These are phyloP conservation scores for Pavo muticus DNA, from an alignment of 2,113 vertebrate species.

Conservation along the genomic window DNA sequence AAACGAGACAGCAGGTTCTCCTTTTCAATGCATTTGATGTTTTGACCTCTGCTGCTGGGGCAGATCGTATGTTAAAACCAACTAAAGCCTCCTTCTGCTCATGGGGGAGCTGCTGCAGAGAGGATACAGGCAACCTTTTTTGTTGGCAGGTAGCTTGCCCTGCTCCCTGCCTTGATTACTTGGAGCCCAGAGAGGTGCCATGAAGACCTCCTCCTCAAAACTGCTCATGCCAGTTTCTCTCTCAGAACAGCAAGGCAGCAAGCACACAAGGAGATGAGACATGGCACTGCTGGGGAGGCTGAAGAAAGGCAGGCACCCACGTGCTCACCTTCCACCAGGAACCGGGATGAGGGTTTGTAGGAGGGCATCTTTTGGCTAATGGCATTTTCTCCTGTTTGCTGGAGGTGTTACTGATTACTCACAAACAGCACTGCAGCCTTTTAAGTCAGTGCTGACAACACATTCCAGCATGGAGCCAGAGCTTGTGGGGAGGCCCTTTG, in stretches of 20 bases:
- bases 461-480: background rate
- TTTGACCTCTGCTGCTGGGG: slow-evolving; percentile 24
- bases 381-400: background rate
- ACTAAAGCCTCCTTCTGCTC: background rate
- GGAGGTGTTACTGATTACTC: background rate
- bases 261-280: background rate
- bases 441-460: background rate
- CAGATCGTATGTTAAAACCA: slow-evolving; percentile 7
- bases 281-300: rapidly evolving
- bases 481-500: rapidly evolving
- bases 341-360: background rate
- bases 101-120: background rate
- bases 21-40: slow-evolving; percentile 17
- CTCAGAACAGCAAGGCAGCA: background rate
- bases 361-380: background rate
- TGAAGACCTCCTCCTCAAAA: background rate
- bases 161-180: background rate
- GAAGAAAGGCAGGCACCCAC: no score
- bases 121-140: background rate
- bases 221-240: background rate
- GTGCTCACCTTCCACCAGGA: background rate
- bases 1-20: slow-evolving; percentile 35
- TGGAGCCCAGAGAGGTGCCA: background rate
- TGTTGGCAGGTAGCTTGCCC: background rate
- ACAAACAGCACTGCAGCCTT: background rate